Conservation (phyloP, 1,140 invertebrate genomes). For the Drosophila ficusphila region DNA sequence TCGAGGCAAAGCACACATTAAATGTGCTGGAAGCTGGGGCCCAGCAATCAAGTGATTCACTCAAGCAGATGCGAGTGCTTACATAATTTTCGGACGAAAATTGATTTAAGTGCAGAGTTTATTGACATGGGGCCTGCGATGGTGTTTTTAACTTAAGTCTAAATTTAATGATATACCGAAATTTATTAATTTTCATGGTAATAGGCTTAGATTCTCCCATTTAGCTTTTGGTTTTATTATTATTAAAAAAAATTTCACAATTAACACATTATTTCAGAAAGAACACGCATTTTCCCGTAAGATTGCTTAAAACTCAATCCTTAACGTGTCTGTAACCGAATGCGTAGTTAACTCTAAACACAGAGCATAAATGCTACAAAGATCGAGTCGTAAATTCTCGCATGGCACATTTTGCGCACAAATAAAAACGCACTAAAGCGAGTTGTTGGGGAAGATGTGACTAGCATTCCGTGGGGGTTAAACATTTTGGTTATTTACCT, state of each 20-base stretch:
- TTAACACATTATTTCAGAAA: no score
- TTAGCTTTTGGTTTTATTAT: no score
- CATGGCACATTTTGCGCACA: constrained; percentile 38
- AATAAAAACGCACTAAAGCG: constrained; percentile 67
- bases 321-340: not conserved
- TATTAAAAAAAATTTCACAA: no score
- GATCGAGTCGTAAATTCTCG: constrained; percentile 52
- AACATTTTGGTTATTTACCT: constrained; percentile 72
- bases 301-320: not conserved
- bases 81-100: not conserved
- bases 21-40: constrained; percentile 28
- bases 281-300: no score
- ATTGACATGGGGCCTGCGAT: not conserved
- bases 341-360: constrained; percentile 46
- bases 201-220: no score
- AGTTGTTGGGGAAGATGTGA: constrained; percentile 68
- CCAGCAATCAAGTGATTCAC: constrained; percentile 53
- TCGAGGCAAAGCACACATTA: constrained; percentile 17
- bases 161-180: no score
- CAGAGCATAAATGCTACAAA: constrained; percentile 50
- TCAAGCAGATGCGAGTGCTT: constrained; percentile 39
- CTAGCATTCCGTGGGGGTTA: constrained; percentile 63
- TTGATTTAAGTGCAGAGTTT: not conserved
- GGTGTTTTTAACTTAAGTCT: no score
- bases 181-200: no score